Base-by-base conservation (phyloP, 2,113 vertebrate species). In the Bagarius yarrelli region DNA sequence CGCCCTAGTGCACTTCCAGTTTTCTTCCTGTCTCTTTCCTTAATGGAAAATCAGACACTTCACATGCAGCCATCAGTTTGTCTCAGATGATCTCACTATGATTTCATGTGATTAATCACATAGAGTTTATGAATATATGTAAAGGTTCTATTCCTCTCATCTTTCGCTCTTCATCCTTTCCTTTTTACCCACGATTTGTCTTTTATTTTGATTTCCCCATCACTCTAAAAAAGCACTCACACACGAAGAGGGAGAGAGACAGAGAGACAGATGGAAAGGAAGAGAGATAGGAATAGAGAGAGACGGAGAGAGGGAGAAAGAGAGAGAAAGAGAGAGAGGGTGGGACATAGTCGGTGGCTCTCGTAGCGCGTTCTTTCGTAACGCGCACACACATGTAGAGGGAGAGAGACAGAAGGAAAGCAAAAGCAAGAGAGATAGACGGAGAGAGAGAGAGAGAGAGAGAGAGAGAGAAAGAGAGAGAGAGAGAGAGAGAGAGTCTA, bases 181-280 rank as follows among this genome's bases (percentile, higher is more conserved):
- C 11, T 8, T 47, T 11, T 47, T 8, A 47, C 44, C 44, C 4
- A 47, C 44, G 5, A 47, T 47, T 47, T 47, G 44, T 47, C 44
- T 47, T 1, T 47, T 47, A 47, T 6, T 47, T 8, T 47, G n/a
- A n/a, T n/a, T n/a, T n/a, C n/a, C n/a, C n/a, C n/a, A n/a, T n/a
- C n/a, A n/a, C n/a, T n/a, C n/a, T n/a, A n/a, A n/a, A n/a, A n/a
- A n/a, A n/a, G n/a, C n/a, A n/a, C n/a, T n/a, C n/a, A n/a, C n/a
- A n/a, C n/a, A n/a, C n/a, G n/a, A 53, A 23, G 72, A 32, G 72
- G 14, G 53, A 75, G 72, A 57, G 53, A 75, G 72, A 75, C 32
- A 75, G 73, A 59, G 30, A 75, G 32, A 75, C 21, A 59, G 21
- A 40, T 40, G 21, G 60, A 63, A 34, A 30, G 18, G 25, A 14